phyloP scores from a whole-genome alignment of 37 sponge, comb jelly and placozoan genomes.

The Spongia lamella region DNA sequence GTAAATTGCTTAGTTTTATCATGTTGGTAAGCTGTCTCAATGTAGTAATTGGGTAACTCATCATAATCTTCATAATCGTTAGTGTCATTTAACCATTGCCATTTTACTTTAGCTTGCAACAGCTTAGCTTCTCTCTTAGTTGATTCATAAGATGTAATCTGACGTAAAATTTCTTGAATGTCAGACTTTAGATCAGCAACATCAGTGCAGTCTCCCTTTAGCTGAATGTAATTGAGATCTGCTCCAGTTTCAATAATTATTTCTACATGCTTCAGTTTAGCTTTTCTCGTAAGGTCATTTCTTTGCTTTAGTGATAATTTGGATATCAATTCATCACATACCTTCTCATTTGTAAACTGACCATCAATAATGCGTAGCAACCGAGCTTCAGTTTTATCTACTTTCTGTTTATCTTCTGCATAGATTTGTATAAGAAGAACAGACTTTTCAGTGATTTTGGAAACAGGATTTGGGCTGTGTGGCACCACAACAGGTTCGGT shows the following conservation, averaged over 20 bases:
- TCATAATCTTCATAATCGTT: conserved; percentile 23
- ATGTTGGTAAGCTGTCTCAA: conserved; percentile 41
- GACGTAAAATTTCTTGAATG: conserved; percentile 3
- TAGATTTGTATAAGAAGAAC: not conserved
- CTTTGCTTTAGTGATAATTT: not conserved
- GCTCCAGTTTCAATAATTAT: conserved; percentile 27
- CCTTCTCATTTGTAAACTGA: conserved; percentile 12
- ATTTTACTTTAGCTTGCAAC: conserved; percentile 18
- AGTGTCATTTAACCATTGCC: conserved; percentile 21
- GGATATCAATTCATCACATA: conserved; percentile 23
- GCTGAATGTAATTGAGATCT: not conserved
- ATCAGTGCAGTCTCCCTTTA: conserved; percentile 16
- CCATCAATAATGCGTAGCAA: conserved; percentile 8
- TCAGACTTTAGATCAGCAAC: conserved; percentile 16
- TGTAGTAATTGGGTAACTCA: conserved; percentile 13
- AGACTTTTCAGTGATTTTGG: no score
- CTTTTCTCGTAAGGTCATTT: not conserved
- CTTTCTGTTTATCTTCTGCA: conserved; percentile 17
- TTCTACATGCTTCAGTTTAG: conserved; percentile 15
- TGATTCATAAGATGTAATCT: not conserved
- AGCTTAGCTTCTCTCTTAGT: conserved; percentile 23
- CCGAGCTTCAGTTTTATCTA: conserved; percentile 7
- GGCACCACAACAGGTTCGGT: no score
- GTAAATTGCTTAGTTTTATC: not conserved
- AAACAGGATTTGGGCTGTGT: no score